Percentiles rank a stretch among this genome's conserved stretches.
These are phyloP conservation scores for Lepilemur septentrionalis DNA, from an alignment of 2,797 vertebrate species.

Conservation along the genomic window DNA sequence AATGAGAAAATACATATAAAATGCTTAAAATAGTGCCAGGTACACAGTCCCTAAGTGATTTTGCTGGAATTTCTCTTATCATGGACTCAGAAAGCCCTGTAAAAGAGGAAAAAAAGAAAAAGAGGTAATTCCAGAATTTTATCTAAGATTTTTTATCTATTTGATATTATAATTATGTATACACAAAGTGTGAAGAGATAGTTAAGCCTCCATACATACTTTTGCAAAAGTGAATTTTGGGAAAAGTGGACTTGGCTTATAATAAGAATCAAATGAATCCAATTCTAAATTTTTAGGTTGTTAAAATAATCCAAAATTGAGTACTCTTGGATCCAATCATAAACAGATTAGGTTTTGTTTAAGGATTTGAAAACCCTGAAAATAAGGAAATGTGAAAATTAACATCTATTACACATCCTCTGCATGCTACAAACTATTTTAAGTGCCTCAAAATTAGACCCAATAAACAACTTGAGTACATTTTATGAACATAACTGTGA, in stretches of 20 bases:
- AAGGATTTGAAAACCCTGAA: neutral
- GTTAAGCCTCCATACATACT: neutral
- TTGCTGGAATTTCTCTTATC: neutral
- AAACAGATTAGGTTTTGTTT: constrained; percentile 27
- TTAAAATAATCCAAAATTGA: neutral
- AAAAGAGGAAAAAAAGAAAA: neutral
- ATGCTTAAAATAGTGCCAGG: neutral
- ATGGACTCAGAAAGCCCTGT: neutral
- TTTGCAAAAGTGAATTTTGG: neutral
- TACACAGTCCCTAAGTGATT: neutral
- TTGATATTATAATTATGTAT: neutral
- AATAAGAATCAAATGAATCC: neutral
- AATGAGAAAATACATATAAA: neutral
- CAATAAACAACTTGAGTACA: constrained; percentile 15
- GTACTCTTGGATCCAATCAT: neutral
- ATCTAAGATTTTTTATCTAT: neutral
- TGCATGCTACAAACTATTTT: neutral
- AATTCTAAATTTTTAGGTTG: neutral
- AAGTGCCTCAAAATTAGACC: constrained; percentile 10
- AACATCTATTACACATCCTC: neutral
- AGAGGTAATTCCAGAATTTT: neutral
- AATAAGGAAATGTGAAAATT: constrained; percentile 37
- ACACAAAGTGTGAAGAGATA: neutral
- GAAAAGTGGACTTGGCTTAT: neutral
- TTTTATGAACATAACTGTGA: neutral